phyloP scores from a whole-genome alignment of 2,888 invertebrate genomes.

The Tinea semifulvella region DNA sequence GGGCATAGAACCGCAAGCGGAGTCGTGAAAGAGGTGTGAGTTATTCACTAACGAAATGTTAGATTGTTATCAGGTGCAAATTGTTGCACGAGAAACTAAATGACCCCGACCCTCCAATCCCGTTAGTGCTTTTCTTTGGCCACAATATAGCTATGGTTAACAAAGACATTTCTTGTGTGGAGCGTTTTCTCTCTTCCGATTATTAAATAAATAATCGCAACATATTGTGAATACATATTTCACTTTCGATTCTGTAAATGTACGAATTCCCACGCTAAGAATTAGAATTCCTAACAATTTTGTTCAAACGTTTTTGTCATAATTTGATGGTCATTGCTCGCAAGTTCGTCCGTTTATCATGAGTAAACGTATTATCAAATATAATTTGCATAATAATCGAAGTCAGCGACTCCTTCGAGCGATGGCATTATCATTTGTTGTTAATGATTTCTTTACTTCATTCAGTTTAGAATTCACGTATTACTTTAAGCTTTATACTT shows the following conservation, averaged over 20 bases:
- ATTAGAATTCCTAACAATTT: slow-evolving; percentile 1
- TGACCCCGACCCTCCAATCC: slow-evolving; percentile 1
- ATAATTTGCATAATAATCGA: slow-evolving; percentile 6
- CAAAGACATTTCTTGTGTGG: no score
- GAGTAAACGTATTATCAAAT: slow-evolving; percentile 5
- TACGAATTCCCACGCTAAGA: background rate
- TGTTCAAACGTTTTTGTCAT: no score
- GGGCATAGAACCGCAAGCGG: background rate
- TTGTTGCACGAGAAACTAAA: background rate
- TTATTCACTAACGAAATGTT: background rate
- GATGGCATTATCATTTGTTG: background rate
- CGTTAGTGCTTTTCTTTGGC: background rate
- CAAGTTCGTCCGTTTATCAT: background rate
- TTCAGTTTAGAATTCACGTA: background rate
- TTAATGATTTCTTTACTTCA: no score
- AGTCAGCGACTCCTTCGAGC: slow-evolving; percentile 2
- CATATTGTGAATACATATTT: no score
- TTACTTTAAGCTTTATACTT: background rate
- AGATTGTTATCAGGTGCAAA: background rate
- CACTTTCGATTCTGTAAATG: slow-evolving; percentile 2
- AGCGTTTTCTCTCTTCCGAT: no score
- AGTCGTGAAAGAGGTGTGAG: slow-evolving; percentile 9
- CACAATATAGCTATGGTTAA: background rate
- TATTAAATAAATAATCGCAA: no score
- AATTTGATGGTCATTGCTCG: background rate